Evolutionary conservation across 2,113 vertebrate species (phyloP).

Genomic region (Rhynchopsitta pachyrhyncha): DNA sequence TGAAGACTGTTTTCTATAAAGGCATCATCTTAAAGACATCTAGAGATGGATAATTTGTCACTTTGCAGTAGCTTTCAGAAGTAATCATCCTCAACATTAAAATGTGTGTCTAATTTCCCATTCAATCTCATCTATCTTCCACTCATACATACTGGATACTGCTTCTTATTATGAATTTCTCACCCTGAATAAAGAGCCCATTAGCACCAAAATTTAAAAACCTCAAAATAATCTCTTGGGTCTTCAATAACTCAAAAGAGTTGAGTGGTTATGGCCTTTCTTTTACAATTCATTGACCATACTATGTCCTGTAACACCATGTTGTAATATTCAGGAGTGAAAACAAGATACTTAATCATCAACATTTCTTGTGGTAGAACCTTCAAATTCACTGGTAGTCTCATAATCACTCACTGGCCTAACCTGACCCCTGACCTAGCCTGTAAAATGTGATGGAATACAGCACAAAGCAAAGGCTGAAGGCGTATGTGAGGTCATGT

Average conservation of each 20-base stretch:
- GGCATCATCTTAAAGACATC: background rate
- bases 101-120: background rate
- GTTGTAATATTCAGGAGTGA: background rate
- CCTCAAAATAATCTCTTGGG: background rate
- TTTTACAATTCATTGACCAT: background rate
- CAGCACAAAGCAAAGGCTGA: background rate
- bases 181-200: slow-evolving; percentile 5
- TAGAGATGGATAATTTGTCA: background rate
- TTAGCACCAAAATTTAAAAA: slow-evolving; percentile 1
- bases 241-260: background rate
- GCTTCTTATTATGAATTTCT: background rate
- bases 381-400: background rate
- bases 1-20: slow-evolving; percentile 9
- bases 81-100: slow-evolving; percentile 5
- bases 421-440: background rate
- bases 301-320: background rate
- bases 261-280: background rate
- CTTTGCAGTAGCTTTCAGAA: slow-evolving; percentile 13
- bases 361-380: background rate
- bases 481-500: background rate
- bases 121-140: background rate
- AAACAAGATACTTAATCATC: background rate
- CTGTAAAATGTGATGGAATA: background rate
- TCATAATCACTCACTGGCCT: background rate
- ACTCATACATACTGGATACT: background rate